Evolutionary conservation across 2,797 vertebrate genomes (phyloP).

Genomic region (Oreochromis grahami): DNA sequence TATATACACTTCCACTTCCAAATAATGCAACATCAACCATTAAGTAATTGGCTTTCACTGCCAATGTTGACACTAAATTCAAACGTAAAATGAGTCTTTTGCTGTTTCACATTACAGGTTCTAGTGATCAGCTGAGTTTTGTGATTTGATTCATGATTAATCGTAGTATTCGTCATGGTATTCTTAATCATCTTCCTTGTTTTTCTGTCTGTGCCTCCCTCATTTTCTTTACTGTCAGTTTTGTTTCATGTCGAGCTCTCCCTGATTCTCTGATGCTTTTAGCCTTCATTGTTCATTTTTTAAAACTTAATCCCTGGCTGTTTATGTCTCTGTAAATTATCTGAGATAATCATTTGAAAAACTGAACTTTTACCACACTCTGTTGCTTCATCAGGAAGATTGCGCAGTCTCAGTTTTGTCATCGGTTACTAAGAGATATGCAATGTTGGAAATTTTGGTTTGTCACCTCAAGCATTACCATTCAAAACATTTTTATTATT

Average conservation of each 20-base stretch:
- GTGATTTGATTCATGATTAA: not conserved
- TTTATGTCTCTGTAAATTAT: not conserved
- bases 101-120: accelerated
- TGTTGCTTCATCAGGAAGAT: not conserved
- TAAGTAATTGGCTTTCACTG: not conserved
- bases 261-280: not conserved
- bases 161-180: not conserved
- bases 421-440: not conserved
- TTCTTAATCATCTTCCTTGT: not conserved
- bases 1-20: not conserved
- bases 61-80: not conserved
- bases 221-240: not conserved
- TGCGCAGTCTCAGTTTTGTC: not conserved
- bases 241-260: not conserved
- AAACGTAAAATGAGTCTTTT: not conserved
- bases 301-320: not conserved
- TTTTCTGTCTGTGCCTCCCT: not conserved
- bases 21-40: not conserved
- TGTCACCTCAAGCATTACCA: not conserved
- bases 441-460: not conserved
- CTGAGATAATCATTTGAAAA: not conserved
- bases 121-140: not conserved
- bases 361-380: not conserved
- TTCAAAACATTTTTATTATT: not conserved
- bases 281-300: not conserved